A percentile compares a stretch with the other conserved stretches of the same genome.
Conservation (phyloP, 1,140 invertebrate species). For the Hetaerina americana region DNA sequence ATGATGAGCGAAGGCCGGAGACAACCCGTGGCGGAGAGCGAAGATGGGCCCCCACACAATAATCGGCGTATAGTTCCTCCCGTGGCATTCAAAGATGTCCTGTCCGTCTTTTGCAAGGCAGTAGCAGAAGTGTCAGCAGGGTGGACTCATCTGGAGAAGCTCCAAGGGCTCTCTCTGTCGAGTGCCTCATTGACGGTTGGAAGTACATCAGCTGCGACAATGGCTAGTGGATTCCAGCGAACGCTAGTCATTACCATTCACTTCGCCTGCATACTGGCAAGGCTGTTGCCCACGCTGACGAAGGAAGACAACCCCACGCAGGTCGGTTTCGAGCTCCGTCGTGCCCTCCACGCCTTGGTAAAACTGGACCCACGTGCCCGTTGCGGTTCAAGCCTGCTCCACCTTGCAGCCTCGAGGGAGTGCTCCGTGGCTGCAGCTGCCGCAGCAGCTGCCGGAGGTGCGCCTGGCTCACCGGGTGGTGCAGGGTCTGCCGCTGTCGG, state of each 20-base stretch:
- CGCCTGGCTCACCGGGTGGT: not conserved
- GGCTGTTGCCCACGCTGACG: constrained; percentile 25
- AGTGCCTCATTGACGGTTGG: constrained; percentile 21
- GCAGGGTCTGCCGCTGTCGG: constrained; percentile 19
- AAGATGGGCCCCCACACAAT: constrained; percentile 33
- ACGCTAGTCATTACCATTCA: constrained; percentile 78
- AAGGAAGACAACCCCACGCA: constrained; percentile 26
- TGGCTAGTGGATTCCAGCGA: constrained; percentile 45
- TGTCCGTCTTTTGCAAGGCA: constrained; percentile 66
- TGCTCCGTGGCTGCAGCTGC: not conserved
- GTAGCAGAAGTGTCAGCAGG: constrained; percentile 51
- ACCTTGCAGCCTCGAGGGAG: constrained; percentile 59
- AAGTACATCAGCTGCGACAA: constrained; percentile 18
- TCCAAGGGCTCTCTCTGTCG: constrained; percentile 27
- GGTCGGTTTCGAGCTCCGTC: constrained; percentile 12
- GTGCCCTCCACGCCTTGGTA: constrained; percentile 51
- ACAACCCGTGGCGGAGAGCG: constrained; percentile 48
- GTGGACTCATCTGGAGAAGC: constrained; percentile 16
- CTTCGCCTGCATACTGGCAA: constrained; percentile 58
- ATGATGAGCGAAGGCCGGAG: constrained; percentile 64
- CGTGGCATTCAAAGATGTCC: constrained; percentile 64
- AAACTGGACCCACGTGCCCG: constrained; percentile 54
- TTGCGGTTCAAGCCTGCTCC: constrained; percentile 62
- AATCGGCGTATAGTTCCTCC: constrained; percentile 41
- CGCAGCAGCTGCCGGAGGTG: not conserved